phyloP scores from a whole-genome alignment of 2,113 vertebrate genomes.

The Vulpes lagopus region DNA sequence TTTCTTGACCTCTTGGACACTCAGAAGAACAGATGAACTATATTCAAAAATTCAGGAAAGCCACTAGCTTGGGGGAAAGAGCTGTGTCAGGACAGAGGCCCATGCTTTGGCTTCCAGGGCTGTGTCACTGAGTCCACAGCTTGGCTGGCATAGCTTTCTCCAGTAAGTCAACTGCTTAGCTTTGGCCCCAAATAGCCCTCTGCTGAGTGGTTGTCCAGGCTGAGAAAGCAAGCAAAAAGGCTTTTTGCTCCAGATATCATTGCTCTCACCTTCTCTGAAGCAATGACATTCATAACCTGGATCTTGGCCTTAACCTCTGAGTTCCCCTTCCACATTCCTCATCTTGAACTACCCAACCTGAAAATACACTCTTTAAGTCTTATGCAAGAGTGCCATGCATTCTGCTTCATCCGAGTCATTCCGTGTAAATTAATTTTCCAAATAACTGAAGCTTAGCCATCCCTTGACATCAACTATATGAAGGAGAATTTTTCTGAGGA shows the following conservation, averaged over 20 bases:
- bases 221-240: neutral
- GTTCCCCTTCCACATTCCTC: neutral
- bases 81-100: neutral
- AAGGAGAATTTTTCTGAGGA: neutral
- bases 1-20: neutral
- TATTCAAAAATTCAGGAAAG: neutral
- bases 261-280: slow-evolving; percentile 28
- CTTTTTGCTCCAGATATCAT: neutral
- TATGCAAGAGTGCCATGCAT: neutral
- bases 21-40: neutral
- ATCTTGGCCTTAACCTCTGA: neutral
- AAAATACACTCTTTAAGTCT: neutral
- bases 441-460: slow-evolving; percentile 58
- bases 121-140: neutral
- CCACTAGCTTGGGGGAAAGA: neutral
- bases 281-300: neutral
- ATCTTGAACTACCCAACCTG: neutral
- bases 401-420: neutral
- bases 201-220: neutral
- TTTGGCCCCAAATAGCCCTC: neutral
- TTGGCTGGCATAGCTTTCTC: neutral
- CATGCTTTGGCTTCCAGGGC: neutral
- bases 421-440: slow-evolving; percentile 62
- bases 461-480: neutral
- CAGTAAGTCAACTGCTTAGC: neutral